Evolutionary conservation across 2,797 vertebrate genomes (phyloP).

Genomic region (Petrocephalus schoutedeni): DNA sequence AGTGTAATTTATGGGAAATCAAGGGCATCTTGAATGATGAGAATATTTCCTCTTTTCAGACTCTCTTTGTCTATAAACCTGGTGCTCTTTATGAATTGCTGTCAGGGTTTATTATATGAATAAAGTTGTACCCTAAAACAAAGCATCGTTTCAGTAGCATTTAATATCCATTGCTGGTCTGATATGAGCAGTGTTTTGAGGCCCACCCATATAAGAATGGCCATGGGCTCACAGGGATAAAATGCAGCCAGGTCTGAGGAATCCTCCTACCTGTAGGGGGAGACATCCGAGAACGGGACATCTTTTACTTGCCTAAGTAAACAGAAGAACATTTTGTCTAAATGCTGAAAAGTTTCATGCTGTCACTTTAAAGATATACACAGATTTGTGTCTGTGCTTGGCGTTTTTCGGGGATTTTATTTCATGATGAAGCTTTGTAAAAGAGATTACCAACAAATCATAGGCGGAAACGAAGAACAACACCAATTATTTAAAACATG

Average conservation of each 20-base stretch:
- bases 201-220: not conserved
- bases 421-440: not conserved
- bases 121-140: not conserved
- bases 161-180: not conserved
- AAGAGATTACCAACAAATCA: not conserved
- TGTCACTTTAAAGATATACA: not conserved
- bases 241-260: not conserved
- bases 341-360: not conserved
- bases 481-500: not conserved
- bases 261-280: not conserved
- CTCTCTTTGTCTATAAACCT: not conserved
- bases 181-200: not conserved
- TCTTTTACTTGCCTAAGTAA: not conserved
- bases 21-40: not conserved
- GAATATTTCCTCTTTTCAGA: not conserved
- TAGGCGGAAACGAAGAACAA: not conserved
- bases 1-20: not conserved
- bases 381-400: not conserved
- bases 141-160: not conserved
- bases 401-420: not conserved
- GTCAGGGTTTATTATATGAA: not conserved
- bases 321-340: not conserved
- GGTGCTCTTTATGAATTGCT: not conserved
- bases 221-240: not conserved
- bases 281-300: not conserved